A percentile compares a stretch with the other conserved stretches of the same genome.
Evolutionary conservation across 2,797 vertebrate species (phyloP).

Genomic region (Anabacerthia variegaticeps): DNA sequence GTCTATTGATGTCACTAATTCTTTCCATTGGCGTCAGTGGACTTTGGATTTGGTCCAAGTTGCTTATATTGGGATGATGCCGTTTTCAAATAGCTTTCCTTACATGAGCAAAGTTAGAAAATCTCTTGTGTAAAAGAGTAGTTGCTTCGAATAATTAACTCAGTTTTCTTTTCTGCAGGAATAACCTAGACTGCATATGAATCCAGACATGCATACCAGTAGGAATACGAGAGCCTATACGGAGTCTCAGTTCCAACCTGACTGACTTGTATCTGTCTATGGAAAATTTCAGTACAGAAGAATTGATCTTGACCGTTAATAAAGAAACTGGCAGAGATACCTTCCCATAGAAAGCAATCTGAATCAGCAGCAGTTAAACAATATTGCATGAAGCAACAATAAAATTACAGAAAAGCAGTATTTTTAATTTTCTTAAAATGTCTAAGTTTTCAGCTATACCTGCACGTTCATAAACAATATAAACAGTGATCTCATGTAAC

Average conservation of each 20-base stretch:
- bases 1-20: background rate
- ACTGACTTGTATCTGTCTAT: constrained; percentile 76
- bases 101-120: background rate
- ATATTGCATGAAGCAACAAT: constrained; percentile 89
- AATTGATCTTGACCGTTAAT: constrained; percentile 74
- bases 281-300: constrained; percentile 78
- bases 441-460: constrained; percentile 81
- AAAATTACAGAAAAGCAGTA: constrained; percentile 82
- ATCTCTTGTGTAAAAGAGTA: background rate
- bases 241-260: constrained; percentile 78
- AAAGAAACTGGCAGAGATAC: constrained; percentile 82
- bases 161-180: constrained; percentile 78
- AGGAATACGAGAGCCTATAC: constrained; percentile 77
- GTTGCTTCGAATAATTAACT: constrained; percentile 50
- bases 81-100: background rate
- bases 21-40: background rate
- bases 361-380: constrained; percentile 85
- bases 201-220: constrained; percentile 73
- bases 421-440: constrained; percentile 82
- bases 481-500: constrained; percentile 79
- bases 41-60: background rate
- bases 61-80: background rate
- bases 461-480: constrained; percentile 83
- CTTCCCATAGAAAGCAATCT: constrained; percentile 82
- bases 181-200: constrained; percentile 76